phyloP scores from a whole-genome alignment of 2,113 vertebrate genomes.

The Nipponia nippon region DNA sequence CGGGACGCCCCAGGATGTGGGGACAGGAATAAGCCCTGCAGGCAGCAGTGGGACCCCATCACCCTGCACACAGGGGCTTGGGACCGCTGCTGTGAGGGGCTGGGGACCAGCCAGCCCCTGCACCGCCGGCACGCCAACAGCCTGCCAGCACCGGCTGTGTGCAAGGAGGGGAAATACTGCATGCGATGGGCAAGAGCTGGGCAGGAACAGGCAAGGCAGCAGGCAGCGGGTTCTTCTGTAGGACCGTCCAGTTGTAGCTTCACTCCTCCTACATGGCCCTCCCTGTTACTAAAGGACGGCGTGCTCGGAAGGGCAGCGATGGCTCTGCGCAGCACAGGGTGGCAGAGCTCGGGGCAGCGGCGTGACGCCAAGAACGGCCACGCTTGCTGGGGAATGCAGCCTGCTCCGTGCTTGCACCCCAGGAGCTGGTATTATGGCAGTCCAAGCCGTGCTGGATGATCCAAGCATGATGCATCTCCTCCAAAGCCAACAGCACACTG shows the following conservation, averaged over 20 bases:
- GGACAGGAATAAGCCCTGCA: neutral
- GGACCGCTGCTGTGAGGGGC: neutral
- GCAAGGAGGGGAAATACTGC: neutral
- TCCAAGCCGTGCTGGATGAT: neutral
- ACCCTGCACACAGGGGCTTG: rapidly evolving
- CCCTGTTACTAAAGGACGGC: rapidly evolving
- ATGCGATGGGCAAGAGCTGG: neutral
- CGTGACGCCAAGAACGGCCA: neutral
- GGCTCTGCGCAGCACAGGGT: neutral
- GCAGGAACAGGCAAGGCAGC: neutral
- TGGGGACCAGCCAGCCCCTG: neutral
- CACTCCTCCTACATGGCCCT: neutral
- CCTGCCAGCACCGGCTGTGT: neutral
- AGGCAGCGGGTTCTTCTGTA: neutral
- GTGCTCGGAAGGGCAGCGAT: rapidly evolving
- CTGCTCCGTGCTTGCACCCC: neutral
- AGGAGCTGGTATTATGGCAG: neutral
- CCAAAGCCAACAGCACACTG: neutral
- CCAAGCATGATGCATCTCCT: neutral
- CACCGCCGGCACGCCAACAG: neutral
- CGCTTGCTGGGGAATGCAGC: rapidly evolving
- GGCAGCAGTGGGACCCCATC: neutral
- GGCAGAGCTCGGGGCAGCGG: neutral
- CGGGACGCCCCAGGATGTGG: too few species aligned
- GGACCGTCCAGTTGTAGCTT: rapidly evolving